Base-by-base conservation (phyloP, 2,888 invertebrate species). In the Acholoe squamosa region DNA sequence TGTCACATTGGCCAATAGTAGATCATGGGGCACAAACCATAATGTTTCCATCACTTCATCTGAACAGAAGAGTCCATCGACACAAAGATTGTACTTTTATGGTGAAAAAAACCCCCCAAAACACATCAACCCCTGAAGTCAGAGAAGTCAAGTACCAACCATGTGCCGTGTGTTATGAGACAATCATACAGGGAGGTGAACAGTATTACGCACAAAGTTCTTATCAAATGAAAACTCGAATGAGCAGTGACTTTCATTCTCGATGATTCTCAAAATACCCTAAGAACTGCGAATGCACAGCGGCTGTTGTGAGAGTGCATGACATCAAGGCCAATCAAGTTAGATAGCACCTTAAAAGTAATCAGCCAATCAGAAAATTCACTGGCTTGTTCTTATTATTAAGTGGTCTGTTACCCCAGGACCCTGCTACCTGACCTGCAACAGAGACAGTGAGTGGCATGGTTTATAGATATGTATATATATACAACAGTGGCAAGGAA, bases 401-500 rank as follows among this genome's bases (percentile, higher is more conserved):
- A 12, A 86, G 19, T 86, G 86, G 54, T 54, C 54, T 86, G 43
- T 33, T 54, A 86, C 52, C 86, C 56, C 12, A 54, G 86, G 86
- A 86, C 52, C 86, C 51, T 52, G 86, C 54, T 86, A 86, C 86
- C 86, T 86, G 86, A 86, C 86, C 86, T 86, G 86, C 52, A 86
- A 86, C 19, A 86, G 28, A 56, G 33, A 56, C 86, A 86, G 52
- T 12, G 86, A 86, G 25, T 31, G 86, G 34, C 19, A 43, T 12
- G n/a, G 14, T 80, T 61, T 61, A 61, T 43, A 43, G 43, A 61
- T 61, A 61, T 54, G 19, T 54, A 14, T 54, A 54, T 54, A 54
- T 54, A 61, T 61, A 12, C 19, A 19, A 14, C 61, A 14, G 61
- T 61, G 10, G n/a, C 43, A 10, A 43, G 3, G 43, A 43, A 43